Percentiles rank a stretch among this genome's conserved stretches.
These are phyloP conservation scores for Hephaestus fuliginosus DNA, from an alignment of 2,797 vertebrate genomes.

Conservation along the genomic window DNA sequence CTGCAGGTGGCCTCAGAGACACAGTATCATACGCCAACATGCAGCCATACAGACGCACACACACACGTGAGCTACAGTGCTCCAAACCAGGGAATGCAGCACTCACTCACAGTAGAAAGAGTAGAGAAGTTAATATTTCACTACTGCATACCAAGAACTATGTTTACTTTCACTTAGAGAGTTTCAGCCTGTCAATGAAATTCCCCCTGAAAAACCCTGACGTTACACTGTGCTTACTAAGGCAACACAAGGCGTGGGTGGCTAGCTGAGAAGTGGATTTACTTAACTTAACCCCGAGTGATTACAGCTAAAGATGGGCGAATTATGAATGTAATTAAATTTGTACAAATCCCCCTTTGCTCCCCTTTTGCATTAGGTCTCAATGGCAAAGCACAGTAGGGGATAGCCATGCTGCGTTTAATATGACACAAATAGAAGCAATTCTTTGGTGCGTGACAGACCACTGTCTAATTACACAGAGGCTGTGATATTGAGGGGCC, in stretches of 20 bases:
- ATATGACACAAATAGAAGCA: conserved; percentile 73
- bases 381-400: conserved; percentile 63
- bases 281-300: conserved; percentile 72
- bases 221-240: conserved; percentile 5
- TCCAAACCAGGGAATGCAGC: conserved; percentile 39
- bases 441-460: conserved; percentile 69
- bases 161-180: conserved; percentile 75
- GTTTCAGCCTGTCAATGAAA: conserved; percentile 63
- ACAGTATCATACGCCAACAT: conserved; percentile 52
- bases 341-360: conserved; percentile 74
- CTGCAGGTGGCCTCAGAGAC: conserved; percentile 73
- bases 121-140: conserved; percentile 78
- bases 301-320: conserved; percentile 76
- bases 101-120: conserved; percentile 45
- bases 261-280: conserved; percentile 67
- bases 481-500: conserved; percentile 71
- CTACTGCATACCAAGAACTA: conserved; percentile 51
- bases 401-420: conserved; percentile 64
- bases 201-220: conserved; percentile 54
- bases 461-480: conserved; percentile 77
- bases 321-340: conserved; percentile 82
- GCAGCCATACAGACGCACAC: conserved; percentile 29
- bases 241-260: conserved; percentile 53
- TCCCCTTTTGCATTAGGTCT: conserved; percentile 66
- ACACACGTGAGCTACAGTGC: conserved; percentile 19